Percentiles rank a stretch among this genome's conserved stretches.
These are phyloP conservation scores for Limnephilus marmoratus DNA, from an alignment of 2,888 invertebrate species.

Conservation along the genomic window DNA sequence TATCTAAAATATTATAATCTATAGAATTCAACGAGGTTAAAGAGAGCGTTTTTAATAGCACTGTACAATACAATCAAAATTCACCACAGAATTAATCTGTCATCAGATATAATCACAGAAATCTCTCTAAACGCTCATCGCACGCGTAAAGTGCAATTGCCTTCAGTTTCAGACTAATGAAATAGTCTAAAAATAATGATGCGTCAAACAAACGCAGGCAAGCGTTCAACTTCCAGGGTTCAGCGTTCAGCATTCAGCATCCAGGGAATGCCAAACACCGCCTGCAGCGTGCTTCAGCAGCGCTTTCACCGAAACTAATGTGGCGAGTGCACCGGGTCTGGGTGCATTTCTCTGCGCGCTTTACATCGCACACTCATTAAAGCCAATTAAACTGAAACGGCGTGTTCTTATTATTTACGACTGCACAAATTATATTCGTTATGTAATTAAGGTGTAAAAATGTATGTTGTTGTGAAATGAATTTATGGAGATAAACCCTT, in stretches of 20 bases:
- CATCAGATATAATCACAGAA: neutral
- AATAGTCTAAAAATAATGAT: constrained; percentile 10
- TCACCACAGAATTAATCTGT: neutral
- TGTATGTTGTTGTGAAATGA: neutral
- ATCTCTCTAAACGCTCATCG: neutral
- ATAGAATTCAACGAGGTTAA: too few species aligned
- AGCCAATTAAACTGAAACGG: neutral
- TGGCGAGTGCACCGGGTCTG: neutral
- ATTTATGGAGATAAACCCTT: neutral
- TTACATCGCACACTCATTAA: neutral
- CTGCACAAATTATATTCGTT: neutral
- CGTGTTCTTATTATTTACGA: neutral
- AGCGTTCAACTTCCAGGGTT: neutral
- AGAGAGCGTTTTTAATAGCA: too few species aligned
- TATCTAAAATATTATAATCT: too few species aligned
- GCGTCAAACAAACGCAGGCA: neutral
- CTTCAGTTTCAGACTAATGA: neutral
- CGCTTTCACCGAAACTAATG: neutral
- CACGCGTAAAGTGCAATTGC: neutral
- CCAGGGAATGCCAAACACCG: too few species aligned
- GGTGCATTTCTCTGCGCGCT: neutral
- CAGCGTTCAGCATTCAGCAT: neutral
- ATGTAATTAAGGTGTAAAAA: neutral
- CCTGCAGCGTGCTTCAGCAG: neutral
- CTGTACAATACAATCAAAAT: too few species aligned